Conservation (phyloP, 2,113 vertebrate genomes). For the Cavia porcellus region DNA sequence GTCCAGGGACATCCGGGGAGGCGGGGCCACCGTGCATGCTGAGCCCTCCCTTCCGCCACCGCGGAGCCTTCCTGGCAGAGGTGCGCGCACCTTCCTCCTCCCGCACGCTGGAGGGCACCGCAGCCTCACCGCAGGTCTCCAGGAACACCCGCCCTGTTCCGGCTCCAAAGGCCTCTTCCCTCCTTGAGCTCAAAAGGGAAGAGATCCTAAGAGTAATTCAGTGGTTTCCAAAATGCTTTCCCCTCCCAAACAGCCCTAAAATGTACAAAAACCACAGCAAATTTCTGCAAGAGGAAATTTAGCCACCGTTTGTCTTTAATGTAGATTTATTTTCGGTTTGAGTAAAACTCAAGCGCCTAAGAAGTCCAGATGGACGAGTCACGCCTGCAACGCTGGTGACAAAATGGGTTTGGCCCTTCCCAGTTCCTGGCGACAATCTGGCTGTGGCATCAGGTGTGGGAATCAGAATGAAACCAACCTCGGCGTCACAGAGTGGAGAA, state of each 20-base stretch:
- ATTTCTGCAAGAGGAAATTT: slow-evolving; percentile 78
- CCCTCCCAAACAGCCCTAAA: slow-evolving; percentile 73
- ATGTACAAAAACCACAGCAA: slow-evolving; percentile 81
- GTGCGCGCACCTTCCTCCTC: not conserved
- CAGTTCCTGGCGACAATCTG: slow-evolving; percentile 61
- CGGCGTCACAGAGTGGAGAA: not conserved
- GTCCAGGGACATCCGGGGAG: accelerated
- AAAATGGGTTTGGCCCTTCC: not conserved
- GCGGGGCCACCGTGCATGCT: accelerated
- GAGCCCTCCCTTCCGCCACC: not conserved
- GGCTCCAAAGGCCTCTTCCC: not conserved
- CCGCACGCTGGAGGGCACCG: not conserved
- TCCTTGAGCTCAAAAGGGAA: not conserved
- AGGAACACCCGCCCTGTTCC: not conserved
- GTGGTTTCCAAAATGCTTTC: slow-evolving; percentile 77
- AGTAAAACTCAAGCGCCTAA: slow-evolving; percentile 55
- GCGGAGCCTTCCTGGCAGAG: not conserved
- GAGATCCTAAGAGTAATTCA: slow-evolving; percentile 64
- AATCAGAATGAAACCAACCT: not conserved
- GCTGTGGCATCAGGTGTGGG: accelerated
- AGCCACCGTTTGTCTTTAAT: slow-evolving; percentile 75
- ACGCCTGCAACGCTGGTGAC: slow-evolving; percentile 56
- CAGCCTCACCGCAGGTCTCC: not conserved
- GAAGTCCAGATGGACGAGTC: slow-evolving; percentile 62
- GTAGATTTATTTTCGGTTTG: slow-evolving; percentile 79